Evolutionary conservation across 37 sponge, comb jelly and placozoan species (phyloP), one percentile per base, ranked within the genome.

Genomic region (Aphrocallistes beatrix): DNA sequence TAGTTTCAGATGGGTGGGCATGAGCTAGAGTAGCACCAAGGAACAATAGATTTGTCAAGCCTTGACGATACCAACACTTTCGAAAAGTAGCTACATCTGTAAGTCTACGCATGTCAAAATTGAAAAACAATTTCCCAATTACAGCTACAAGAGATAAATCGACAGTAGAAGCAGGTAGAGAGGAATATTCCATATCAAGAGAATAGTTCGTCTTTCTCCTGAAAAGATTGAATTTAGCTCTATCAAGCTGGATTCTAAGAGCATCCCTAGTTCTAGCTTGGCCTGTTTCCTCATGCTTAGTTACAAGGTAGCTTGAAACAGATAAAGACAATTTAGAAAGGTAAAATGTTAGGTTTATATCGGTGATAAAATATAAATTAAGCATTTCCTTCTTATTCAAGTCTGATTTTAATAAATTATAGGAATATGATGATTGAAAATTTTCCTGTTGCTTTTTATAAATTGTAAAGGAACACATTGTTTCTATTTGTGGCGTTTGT

Each of bases 21-120:
- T 60, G 25, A 3, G 75, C 75, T 13, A 60, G 75, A 60, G 10
- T 60, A 6, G 75, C 75, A 19, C 95, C 95, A 38, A 90, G 87
- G 82, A 95, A 88, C 39, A 94, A 36, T 0, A 89, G 49, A 37
- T 95, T 93, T 51, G 89, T 85, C 0, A 95, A 45, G 37, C 90
- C 87, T 10, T 88, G 91, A 10, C 89, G 84, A 81, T 92, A 95
- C 95, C 95, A 95, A 85, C 85, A 92, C 28, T 91, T 91, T 6
- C 92, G 60, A 87, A 95, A 95, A 16, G 90, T 90, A 10, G 91
- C 88, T 83, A 92, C 88, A 87, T 95, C 92, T 81, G 90, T 91
- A 47, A 92, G 86, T 34, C 92, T 51, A 38, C 95, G 38, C 92
- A 92, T 90, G 81, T 95, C 95, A 83, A 86, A 92, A 16, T 85